A percentile compares a stretch with the other conserved stretches of the same genome.
Conservation (phyloP, 2,113 vertebrate species). For the Myiozetetes cayanensis region DNA sequence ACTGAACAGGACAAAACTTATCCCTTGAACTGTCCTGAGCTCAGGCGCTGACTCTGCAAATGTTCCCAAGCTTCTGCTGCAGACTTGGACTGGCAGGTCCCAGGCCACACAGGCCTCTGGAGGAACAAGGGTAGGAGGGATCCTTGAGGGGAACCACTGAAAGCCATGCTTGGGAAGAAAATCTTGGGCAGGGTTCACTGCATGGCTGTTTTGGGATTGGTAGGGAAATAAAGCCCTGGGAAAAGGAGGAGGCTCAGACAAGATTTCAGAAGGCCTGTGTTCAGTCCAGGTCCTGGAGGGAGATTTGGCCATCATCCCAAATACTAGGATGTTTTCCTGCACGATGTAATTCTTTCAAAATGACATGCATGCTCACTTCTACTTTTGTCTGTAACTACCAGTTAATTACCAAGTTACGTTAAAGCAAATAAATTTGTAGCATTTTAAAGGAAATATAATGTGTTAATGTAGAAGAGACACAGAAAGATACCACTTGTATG, state of each 20-base stretch:
- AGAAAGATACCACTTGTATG: neutral
- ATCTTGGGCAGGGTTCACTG: neutral
- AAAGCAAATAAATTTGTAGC: neutral
- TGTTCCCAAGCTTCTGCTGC: neutral
- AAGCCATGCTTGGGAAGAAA: rapidly evolving
- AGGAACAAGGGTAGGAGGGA: neutral
- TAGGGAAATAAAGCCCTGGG: neutral
- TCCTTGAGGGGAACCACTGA: rapidly evolving
- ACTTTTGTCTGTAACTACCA: neutral
- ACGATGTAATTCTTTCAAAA: constrained; percentile 5
- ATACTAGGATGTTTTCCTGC: neutral
- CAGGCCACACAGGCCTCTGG: neutral
- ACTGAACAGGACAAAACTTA: rapidly evolving
- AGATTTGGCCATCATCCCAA: neutral
- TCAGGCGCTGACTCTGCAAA: rapidly evolving
- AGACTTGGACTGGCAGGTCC: neutral
- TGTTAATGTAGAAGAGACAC: neutral
- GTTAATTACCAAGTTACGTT: neutral
- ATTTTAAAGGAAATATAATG: neutral
- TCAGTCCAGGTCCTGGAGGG: neutral
- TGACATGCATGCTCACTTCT: rapidly evolving
- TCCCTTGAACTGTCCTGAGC: neutral
- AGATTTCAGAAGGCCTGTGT: neutral
- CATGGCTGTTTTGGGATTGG: neutral
- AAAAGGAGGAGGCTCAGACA: neutral